These are phyloP conservation scores for Chlorocebus sabaeus DNA, from an alignment of 2,113 vertebrate species.

Conservation along the genomic window DNA sequence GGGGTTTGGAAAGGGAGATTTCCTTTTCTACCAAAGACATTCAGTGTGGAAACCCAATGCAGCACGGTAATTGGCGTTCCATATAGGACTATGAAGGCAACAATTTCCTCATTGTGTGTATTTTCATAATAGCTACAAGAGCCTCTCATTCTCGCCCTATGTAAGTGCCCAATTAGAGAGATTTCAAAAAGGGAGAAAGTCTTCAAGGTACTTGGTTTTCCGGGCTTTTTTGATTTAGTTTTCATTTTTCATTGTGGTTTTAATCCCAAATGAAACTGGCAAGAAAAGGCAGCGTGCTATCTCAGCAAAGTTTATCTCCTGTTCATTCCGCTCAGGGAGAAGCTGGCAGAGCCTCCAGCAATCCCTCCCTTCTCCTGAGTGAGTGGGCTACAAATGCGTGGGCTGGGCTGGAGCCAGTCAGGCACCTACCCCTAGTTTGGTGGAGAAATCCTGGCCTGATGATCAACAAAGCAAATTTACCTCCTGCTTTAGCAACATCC, in stretches of 20 bases:
- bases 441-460: background rate
- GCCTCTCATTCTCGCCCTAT: constrained; percentile 21
- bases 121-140: constrained; percentile 34
- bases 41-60: background rate
- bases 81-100: constrained; percentile 42
- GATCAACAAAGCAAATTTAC: background rate
- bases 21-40: background rate
- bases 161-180: constrained; percentile 73
- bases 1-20: background rate
- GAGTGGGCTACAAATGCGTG: background rate
- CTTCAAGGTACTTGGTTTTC: constrained; percentile 53
- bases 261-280: constrained; percentile 40
- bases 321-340: background rate
- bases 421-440: background rate
- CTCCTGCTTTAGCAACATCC: background rate
- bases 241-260: background rate
- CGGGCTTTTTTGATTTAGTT: background rate
- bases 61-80: constrained; percentile 53
- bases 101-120: constrained; percentile 57
- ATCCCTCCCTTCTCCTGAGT: background rate
- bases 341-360: background rate
- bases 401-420: background rate
- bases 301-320: constrained; percentile 31
- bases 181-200: constrained; percentile 54
- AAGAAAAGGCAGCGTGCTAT: background rate